These are phyloP conservation scores for Tyto alba DNA, from an alignment of 2,113 vertebrate species.

Conservation along the genomic window DNA sequence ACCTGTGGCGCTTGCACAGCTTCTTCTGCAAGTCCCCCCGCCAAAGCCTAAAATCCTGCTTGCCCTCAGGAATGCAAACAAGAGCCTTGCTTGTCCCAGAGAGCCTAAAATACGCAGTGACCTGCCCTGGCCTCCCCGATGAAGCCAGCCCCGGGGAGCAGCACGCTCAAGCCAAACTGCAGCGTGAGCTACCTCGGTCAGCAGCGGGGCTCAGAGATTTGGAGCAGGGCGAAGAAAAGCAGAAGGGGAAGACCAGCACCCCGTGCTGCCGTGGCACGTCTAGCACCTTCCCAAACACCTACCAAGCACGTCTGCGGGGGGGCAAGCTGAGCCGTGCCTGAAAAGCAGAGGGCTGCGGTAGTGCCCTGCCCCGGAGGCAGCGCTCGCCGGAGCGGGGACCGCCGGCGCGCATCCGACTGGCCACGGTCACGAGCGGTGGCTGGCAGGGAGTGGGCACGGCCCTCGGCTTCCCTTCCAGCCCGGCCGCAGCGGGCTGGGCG, in stretches of 20 bases:
- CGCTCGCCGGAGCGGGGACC: background rate
- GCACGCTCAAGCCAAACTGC: background rate
- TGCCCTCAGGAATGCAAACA: background rate
- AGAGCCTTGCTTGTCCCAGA: background rate
- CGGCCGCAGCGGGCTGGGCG: fast-evolving
- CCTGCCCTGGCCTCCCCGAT: background rate
- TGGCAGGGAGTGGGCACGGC: background rate
- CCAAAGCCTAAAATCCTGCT: background rate
- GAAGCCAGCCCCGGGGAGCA: background rate
- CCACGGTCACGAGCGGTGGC: fast-evolving
- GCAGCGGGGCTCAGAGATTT: background rate
- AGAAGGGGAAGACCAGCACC: background rate
- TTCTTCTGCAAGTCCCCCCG: fast-evolving
- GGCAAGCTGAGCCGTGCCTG: background rate
- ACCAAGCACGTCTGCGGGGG: fast-evolving
- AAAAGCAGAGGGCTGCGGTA: background rate
- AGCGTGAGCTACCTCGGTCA: fast-evolving
- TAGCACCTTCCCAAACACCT: background rate
- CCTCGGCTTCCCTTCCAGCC: background rate
- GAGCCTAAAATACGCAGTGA: background rate
- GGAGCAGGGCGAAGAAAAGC: background rate
- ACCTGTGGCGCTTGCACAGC: background rate
- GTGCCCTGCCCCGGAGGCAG: background rate
- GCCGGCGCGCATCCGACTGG: fast-evolving
- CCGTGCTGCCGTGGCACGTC: fast-evolving